A percentile compares a stretch with the other conserved stretches of the same genome.
These are phyloP conservation scores for Limnephilus auricula DNA, from an alignment of 2,888 invertebrate species.

Conservation along the genomic window DNA sequence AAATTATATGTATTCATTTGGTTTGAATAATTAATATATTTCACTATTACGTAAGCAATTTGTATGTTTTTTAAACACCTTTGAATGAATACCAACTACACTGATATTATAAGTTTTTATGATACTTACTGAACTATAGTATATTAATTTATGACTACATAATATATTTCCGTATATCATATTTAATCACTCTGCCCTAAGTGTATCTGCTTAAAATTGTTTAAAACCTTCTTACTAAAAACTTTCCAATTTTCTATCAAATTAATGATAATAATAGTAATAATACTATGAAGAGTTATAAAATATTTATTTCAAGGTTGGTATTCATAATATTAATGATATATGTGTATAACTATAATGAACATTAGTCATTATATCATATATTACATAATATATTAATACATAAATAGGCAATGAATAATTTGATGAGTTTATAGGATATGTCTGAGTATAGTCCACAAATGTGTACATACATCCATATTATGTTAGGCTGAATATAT, in stretches of 20 bases:
- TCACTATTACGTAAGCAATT: constrained; percentile 21
- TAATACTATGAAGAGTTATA: background rate
- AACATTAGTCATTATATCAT: constrained; percentile 44
- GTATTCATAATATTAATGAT: constrained; percentile 28
- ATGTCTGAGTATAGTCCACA: constrained; percentile 49
- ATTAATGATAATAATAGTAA: background rate
- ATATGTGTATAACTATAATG: constrained; percentile 20
- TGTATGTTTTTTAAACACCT: constrained; percentile 30
- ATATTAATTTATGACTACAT: background rate
- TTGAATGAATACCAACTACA: constrained; percentile 26
- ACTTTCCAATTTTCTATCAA: background rate
- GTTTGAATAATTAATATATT: constrained; percentile 40
- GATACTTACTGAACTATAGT: background rate
- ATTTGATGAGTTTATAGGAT: constrained; percentile 38
- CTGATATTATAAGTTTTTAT: background rate
- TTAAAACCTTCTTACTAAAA: background rate
- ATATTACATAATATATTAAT: background rate
- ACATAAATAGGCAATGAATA: constrained; percentile 19
- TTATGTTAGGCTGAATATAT: constrained; percentile 62
- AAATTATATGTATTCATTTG: constrained; percentile 27
- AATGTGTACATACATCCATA: constrained; percentile 58
- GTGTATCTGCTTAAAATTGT: background rate
- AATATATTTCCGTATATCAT: background rate
- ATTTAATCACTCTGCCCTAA: background rate
- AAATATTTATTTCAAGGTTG: constrained; percentile 17